Evolutionary conservation across 1,140 invertebrate species (phyloP), one percentile per base, ranked within the genome.

Genomic region (Cyrtorhinus lividipennis): DNA sequence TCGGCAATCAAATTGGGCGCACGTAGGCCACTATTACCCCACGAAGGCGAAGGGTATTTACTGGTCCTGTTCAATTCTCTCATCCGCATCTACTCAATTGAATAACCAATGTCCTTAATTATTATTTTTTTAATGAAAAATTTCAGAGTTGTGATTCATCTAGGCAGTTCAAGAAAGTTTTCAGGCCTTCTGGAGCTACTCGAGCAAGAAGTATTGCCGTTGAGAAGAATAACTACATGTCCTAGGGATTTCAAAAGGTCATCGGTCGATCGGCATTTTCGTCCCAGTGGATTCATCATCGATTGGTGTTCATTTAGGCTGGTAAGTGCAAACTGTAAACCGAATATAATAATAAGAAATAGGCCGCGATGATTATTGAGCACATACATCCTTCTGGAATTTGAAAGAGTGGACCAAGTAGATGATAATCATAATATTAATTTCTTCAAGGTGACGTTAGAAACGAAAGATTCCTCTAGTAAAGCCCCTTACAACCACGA

Each of bases 251-350:
- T 88, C 68, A 93, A 92, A 71, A 77, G 86, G 65, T 92, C 89
- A 0, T 87, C 86, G 0, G 87, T 88, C 0, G 90, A 95, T 71
- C 79, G 86, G 68, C 77, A 86, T 23, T 94, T 95, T 72, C 77
- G 88, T 66, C 81, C 85, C 62, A 81, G 83, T 20, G 81, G 82
- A 12, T 86, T 93, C 68, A 79, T 82, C 27, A 71, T 92, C 18
- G 91, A 95, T 72, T 95, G 91, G 92, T 95, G 91, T 69, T 83
- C 84, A 58, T 93, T 94, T 70, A 79, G 82, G 73, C 75, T 93
- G 76, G 87, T 89, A 72, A 74, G 76, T 71, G 56, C 48, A 12
- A 53, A 10, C 20, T 12, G n/a, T n/a, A n/a, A n/a, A n/a, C n/a
- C n/a, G n/a, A n/a, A n/a, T n/a, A n/a, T n/a, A n/a, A n/a, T n/a